Evolutionary conservation across 2,888 invertebrate species (phyloP).

Genomic region (Arctia plantaginis): DNA sequence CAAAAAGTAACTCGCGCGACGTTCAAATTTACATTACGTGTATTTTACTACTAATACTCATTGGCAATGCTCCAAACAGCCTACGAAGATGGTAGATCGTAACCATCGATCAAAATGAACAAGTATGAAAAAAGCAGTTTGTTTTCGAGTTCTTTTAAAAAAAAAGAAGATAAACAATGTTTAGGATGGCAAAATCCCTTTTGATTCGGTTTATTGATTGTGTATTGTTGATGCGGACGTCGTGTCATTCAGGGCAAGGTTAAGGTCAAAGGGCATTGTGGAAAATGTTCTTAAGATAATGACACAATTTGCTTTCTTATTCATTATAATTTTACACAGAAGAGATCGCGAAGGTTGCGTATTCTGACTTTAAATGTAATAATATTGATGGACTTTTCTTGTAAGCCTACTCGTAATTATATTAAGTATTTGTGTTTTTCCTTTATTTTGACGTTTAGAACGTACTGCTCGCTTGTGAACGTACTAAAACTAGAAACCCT

Average conservation of each 20-base stretch:
- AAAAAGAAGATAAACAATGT: conserved; percentile 26
- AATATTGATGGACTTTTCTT: not conserved
- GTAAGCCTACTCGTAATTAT: too few relatives aligned
- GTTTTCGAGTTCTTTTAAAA: conserved; percentile 29
- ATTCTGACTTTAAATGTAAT: not conserved
- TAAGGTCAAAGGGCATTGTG: not conserved
- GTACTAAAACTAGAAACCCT: too few relatives aligned
- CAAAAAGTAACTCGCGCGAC: not conserved
- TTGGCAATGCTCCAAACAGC: conserved; percentile 48
- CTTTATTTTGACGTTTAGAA: not conserved
- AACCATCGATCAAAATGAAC: conserved; percentile 49
- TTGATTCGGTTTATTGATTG: conserved; percentile 24
- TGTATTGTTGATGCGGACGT: conserved; percentile 2
- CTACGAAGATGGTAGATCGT: conserved; percentile 38
- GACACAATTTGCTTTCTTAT: not conserved
- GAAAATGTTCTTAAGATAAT: not conserved
- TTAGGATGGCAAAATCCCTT: conserved; percentile 14
- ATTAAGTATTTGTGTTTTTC: not conserved
- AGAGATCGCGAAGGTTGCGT: not conserved
- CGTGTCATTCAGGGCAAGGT: conserved; percentile 11
- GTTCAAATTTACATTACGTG: conserved; percentile 8
- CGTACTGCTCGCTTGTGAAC: not conserved
- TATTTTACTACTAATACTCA: conserved; percentile 28
- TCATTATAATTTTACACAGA: not conserved
- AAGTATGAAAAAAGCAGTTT: conserved; percentile 36